Evolutionary conservation across 2,888 invertebrate species (phyloP).

Genomic region (Baccha elongata): DNA sequence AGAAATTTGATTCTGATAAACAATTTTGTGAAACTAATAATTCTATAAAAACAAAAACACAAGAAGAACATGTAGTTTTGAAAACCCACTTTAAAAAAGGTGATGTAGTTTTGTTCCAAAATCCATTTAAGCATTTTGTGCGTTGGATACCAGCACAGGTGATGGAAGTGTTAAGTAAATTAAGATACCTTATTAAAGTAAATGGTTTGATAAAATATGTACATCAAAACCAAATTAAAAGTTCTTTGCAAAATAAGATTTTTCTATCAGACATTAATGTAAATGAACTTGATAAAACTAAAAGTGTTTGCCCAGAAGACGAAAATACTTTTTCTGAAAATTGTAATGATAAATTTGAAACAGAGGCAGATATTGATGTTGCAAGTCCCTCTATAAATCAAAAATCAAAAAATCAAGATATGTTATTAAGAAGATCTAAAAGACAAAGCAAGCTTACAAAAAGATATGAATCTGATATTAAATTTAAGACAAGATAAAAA

Average conservation of each 20-base stretch:
- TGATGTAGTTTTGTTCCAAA: neutral
- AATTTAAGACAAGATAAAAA: neutral
- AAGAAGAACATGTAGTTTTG: neutral
- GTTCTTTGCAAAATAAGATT: neutral
- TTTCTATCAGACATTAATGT: neutral
- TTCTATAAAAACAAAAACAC: neutral
- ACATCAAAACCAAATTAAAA: too few relatives aligned
- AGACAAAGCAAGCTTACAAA: neutral
- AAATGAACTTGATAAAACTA: neutral
- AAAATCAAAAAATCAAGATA: neutral
- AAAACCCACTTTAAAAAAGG: too few relatives aligned
- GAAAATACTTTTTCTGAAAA: neutral
- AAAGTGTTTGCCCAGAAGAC: neutral
- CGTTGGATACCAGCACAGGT: too few relatives aligned
- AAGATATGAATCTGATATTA: neutral
- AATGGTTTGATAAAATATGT: too few relatives aligned
- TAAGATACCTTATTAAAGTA: too few relatives aligned
- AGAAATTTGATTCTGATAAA: neutral
- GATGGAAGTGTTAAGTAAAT: too few relatives aligned
- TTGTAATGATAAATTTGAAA: neutral
- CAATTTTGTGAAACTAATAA: neutral
- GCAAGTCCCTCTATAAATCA: too few relatives aligned
- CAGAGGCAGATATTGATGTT: neutral
- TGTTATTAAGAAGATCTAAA: neutral
- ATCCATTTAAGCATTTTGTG: too few relatives aligned